Evolutionary conservation across 2,113 vertebrate species (phyloP), one percentile per base, ranked within the genome.

Genomic region (Hystrix brachyura): DNA sequence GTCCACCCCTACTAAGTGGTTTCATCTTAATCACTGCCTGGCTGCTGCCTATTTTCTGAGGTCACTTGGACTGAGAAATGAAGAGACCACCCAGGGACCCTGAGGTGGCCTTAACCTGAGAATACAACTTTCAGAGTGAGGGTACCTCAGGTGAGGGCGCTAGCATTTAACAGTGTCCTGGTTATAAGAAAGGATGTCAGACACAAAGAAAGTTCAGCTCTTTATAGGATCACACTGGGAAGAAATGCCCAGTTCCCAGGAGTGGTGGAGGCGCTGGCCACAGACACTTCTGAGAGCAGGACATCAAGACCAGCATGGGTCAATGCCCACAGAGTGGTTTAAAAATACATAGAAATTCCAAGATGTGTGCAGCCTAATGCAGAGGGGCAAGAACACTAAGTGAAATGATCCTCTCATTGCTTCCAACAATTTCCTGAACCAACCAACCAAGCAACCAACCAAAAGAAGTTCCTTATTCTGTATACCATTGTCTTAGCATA

Each of bases 281-380:
- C 11, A 12, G 60, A 86, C n/a, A 19, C 23, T 78, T 29, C 43
- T 5, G 32, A 62, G 43, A 51, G 17, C 23, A 27, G 32, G 17
- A 7, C 23, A 51, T 51, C 27, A 46, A 32, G 23, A 11, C 65
- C 29, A 84, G 46, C 72, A 7, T 12, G 21, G 38, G 10, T 23
- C 0, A 0, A 13, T 1, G 43, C 13, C 76, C 55, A 62, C 3
- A 0, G 0, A 11, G 8, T 6, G 25, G 13, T 12, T 71, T 53
- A 53, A 90, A 59, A 60, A 38, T 3, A 10, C 15, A 62, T 27
- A 14, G 2, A 62, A 48, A 64, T 43, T 18, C 38, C 21, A 32
- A 83, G n/a, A 29, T 6, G 13, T 1, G 0, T 0, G 19, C 7
- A 51, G 23, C 72, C 2, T 1, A 34, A 60, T 2, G 32, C 46